phyloP scores from a whole-genome alignment of 2,113 vertebrate species.

The Suncus etruscus region DNA sequence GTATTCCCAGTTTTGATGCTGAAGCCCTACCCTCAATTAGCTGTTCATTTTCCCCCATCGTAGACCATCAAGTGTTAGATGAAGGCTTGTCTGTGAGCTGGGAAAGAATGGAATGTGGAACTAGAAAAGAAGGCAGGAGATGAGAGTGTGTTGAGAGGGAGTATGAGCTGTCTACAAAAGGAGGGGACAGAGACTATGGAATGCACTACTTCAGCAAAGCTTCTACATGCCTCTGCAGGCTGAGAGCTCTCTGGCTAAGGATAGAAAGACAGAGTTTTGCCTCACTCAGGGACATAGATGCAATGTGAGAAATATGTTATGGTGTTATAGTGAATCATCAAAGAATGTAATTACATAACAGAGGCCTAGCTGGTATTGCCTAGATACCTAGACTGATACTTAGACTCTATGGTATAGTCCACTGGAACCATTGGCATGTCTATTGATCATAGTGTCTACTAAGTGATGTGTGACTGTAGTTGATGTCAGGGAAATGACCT shows the following conservation, averaged over 20 bases:
- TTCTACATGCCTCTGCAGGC: too few relatives aligned
- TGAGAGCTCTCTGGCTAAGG: background rate
- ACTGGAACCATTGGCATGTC: background rate
- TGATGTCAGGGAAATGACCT: background rate
- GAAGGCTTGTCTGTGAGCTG: conserved; percentile 2
- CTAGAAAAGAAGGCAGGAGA: background rate
- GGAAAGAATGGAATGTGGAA: background rate
- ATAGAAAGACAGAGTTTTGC: background rate
- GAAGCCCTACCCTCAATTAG: conserved; percentile 65
- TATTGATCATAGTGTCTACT: background rate
- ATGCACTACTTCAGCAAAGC: rapidly evolving
- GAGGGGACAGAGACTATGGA: background rate
- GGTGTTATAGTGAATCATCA: background rate
- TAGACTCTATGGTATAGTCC: background rate
- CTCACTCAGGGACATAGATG: background rate
- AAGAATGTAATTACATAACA: background rate
- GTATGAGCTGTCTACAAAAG: rapidly evolving
- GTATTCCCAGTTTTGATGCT: conserved; percentile 65
- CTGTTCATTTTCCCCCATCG: conserved; percentile 39
- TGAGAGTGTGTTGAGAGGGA: background rate
- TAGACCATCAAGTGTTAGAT: conserved; percentile 48
- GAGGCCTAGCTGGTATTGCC: background rate
- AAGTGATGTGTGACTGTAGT: background rate
- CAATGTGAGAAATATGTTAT: background rate
- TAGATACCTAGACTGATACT: background rate